phyloP scores from a whole-genome alignment of 1,140 invertebrate species.

The Ruditapes philippinarum region DNA sequence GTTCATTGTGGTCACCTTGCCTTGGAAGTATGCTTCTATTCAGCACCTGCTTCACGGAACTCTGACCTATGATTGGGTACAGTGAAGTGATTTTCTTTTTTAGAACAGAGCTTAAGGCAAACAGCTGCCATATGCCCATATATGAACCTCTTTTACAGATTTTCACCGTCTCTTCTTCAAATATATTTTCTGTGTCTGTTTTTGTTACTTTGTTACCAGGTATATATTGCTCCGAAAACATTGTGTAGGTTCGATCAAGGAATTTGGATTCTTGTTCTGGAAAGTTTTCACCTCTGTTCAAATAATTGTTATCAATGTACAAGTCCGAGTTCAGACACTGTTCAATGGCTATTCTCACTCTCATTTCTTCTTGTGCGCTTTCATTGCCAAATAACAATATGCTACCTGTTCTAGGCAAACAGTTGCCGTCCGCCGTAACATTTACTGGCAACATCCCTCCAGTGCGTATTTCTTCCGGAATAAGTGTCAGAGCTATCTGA shows the following conservation, averaged over 20 bases:
- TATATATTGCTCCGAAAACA: slow-evolving; percentile 12
- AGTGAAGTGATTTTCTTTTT: neutral
- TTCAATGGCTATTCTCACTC: slow-evolving; percentile 29
- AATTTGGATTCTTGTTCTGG: neutral
- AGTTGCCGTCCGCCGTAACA: too few relatives aligned
- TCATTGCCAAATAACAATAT: slow-evolving; percentile 24
- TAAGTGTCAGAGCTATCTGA: too few relatives aligned
- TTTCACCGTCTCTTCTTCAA: slow-evolving; percentile 9
- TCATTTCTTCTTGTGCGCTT: slow-evolving; percentile 22
- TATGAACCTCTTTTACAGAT: slow-evolving; percentile 15
- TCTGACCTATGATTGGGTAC: neutral
- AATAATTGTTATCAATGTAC: slow-evolving; percentile 26
- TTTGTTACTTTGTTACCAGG: slow-evolving; percentile 28
- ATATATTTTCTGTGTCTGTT: neutral
- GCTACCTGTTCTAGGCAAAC: neutral
- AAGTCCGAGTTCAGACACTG: neutral
- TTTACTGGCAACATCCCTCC: too few relatives aligned
- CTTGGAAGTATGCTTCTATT: slow-evolving; percentile 25
- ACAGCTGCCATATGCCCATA: slow-evolving; percentile 18
- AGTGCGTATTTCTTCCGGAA: too few relatives aligned
- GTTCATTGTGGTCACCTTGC: slow-evolving; percentile 9
- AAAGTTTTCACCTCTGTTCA: slow-evolving; percentile 29
- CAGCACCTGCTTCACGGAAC: neutral
- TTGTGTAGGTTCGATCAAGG: slow-evolving; percentile 18
- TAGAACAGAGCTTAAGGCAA: neutral